Evolutionary conservation across 2,113 vertebrate genomes (phyloP).

Genomic region (Phylloscopus whistleri): DNA sequence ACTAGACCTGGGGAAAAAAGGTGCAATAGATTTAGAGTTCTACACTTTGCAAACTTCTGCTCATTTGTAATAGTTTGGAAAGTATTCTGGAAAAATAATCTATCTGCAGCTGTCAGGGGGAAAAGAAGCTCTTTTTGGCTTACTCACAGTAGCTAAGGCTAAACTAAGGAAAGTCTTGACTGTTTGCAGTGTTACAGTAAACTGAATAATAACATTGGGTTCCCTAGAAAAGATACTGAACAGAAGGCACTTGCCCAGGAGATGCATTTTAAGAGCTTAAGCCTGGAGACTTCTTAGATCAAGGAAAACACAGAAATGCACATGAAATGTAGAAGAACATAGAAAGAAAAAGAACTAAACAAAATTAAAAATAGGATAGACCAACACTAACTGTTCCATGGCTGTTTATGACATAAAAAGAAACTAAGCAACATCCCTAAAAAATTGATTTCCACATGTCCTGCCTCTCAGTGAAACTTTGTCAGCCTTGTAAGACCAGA

Average conservation of each 20-base stretch:
- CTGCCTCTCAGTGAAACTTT: not conserved
- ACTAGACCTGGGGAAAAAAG: not conserved
- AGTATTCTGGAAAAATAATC: not conserved
- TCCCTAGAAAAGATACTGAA: not conserved
- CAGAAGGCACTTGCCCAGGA: not conserved
- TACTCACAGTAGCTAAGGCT: not conserved
- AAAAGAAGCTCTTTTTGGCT: not conserved
- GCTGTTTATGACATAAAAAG: not conserved
- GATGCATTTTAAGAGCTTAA: not conserved
- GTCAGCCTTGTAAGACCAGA: not conserved
- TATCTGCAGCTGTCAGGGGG: not conserved
- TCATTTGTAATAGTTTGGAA: not conserved
- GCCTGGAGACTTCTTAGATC: not conserved
- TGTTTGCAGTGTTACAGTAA: not conserved
- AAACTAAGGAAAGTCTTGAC: not conserved
- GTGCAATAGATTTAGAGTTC: not conserved
- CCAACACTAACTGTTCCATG: not conserved
- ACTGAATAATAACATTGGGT: not conserved
- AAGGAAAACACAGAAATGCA: not conserved
- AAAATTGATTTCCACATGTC: not conserved
- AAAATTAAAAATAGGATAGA: not conserved
- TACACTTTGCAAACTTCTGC: not conserved
- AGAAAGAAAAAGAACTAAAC: not conserved
- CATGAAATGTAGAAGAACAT: not conserved
- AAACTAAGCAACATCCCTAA: not conserved